Conservation (phyloP, 2,888 invertebrate genomes). For the Agrochola litura region DNA sequence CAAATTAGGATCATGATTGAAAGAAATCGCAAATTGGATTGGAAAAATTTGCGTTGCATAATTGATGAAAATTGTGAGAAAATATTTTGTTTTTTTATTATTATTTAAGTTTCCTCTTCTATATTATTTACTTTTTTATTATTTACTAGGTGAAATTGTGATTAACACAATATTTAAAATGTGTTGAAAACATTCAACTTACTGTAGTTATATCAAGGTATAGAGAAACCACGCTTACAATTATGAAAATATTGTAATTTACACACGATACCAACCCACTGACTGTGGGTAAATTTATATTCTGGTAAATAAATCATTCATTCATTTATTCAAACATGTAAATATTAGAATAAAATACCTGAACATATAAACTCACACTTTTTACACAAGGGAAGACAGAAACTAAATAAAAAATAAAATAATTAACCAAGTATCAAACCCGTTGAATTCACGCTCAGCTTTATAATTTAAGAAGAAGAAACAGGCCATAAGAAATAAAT, state of each 20-base stretch:
- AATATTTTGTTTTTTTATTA: neutral
- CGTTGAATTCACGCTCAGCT: conserved; percentile 74
- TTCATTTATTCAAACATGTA: neutral
- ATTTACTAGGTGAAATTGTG: neutral
- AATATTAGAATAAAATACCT: neutral
- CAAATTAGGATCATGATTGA: neutral
- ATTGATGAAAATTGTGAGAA: neutral
- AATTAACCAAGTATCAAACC: conserved; percentile 80
- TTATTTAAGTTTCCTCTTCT: neutral
- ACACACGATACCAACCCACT: neutral
- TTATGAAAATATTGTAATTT: neutral
- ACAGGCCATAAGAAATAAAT: conserved; percentile 91
- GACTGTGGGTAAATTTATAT: no score
- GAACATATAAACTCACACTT: neutral
- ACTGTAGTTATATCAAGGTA: neutral
- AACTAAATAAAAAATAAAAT: neutral
- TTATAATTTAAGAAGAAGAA: conserved; percentile 91
- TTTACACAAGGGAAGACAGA: neutral
- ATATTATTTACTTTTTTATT: neutral
- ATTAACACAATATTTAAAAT: neutral
- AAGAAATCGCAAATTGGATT: neutral
- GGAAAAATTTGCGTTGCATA: neutral
- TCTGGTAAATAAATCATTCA: neutral
- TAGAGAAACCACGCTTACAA: neutral
- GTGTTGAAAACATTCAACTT: neutral